Evolutionary conservation across 2,797 vertebrate genomes (phyloP), one percentile per base, ranked within the genome.

Genomic region (Takifugu rubripes): DNA sequence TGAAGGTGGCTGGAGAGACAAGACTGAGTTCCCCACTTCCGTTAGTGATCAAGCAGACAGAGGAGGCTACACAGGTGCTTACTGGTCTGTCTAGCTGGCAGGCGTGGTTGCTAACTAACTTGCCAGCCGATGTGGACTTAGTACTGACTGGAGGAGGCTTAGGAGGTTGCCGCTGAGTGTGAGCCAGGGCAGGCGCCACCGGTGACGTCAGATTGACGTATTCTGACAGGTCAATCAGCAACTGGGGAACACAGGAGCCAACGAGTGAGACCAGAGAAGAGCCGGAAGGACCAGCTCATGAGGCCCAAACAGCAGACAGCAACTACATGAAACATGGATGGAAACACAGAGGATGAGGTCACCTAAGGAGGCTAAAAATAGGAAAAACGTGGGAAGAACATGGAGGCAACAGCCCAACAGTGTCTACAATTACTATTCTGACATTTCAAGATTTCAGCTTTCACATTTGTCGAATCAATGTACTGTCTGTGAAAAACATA

Each of bases 201-300:
- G 74, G 69, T 0, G 78, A 84, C 4, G 74, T 78, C 58, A 89
- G 58, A 74, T 6, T 75, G 78, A 81, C 83, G 70, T 72, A 84
- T 69, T 87, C 82, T 70, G 85, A 90, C 73, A 87, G 79, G 82
- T 75, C 79, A 66, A 67, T 54, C 86, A 91, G 89, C 77, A 91
- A 76, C 87, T 90, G 83, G 64, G 77, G 82, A 70, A 68, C 75
- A 89, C 78, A 89, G 79, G 82, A 87, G 68, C 85, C 87, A 76
- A 70, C 79, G 82, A 77, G 72, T 88, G 84, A 89, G 84, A 84
- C 10, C 64, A 59, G 45, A 77, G 71, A 59, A 61, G 40, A 43
- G 64, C 63, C 65, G 68, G 48, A 51, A 16, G 31, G 2, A 33
- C 31, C 31, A 29, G 47, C 16, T 46, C 63, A 64, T 63, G 52